Conservation (phyloP, 2,888 invertebrate genomes). For the Aporophyla nigra region DNA sequence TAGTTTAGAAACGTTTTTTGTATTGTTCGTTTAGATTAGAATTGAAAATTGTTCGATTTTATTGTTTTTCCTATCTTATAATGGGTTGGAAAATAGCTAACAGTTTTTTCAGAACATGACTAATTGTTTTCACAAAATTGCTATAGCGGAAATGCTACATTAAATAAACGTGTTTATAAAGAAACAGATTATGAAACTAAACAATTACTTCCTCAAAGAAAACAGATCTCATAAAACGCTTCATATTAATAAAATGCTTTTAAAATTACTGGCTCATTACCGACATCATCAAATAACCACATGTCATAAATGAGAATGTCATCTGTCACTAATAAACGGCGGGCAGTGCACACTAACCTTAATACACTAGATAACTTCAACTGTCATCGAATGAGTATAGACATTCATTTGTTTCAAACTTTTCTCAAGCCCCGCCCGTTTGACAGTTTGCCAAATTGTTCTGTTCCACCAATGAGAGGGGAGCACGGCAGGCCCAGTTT, state of each 20-base stretch:
- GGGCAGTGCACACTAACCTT: conserved; percentile 42
- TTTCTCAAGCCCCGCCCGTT: conserved; percentile 81
- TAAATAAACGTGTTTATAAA: conserved; percentile 14
- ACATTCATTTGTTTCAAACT: conserved; percentile 58
- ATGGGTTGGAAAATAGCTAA: too few species aligned
- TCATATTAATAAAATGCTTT: conserved; percentile 41
- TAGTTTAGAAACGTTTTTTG: conserved; percentile 2
- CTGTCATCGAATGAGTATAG: conserved; percentile 50
- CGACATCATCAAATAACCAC: conserved; percentile 42
- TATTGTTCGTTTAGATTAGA: background rate
- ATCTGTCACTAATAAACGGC: conserved; percentile 28
- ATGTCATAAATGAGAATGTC: conserved; percentile 33
- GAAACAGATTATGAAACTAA: conserved; percentile 31
- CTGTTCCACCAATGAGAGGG: conserved; percentile 76
- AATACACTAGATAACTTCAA: conserved; percentile 40
- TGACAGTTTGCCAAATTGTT: conserved; percentile 87
- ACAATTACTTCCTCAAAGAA: conserved; percentile 41
- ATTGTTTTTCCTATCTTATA: background rate
- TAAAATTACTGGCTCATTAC: conserved; percentile 45
- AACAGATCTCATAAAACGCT: conserved; percentile 34
- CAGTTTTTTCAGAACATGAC: background rate
- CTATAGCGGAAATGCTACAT: conserved; percentile 10
- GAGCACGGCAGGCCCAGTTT: conserved; percentile 72
- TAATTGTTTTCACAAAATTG: conserved; percentile 8
- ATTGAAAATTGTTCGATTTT: background rate